These are phyloP conservation scores for Cyclargus thomasi DNA, from an alignment of 1,140 invertebrate genomes.

Conservation along the genomic window DNA sequence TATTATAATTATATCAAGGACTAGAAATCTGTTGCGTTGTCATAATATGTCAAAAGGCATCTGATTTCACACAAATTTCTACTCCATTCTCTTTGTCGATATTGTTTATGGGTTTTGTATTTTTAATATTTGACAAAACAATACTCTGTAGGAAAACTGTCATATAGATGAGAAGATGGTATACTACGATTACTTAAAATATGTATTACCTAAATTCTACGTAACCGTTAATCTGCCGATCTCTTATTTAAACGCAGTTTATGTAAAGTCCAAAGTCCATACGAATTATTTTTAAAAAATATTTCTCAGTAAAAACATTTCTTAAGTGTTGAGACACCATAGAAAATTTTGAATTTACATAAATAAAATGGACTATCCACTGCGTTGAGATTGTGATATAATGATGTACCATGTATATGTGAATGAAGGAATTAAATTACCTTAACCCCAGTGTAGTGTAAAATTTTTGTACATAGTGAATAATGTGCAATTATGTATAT, in stretches of 20 bases:
- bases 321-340: background rate
- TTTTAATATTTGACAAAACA: background rate
- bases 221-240: no score
- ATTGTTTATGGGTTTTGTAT: background rate
- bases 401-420: background rate
- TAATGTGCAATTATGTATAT: conserved; percentile 66
- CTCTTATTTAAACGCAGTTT: no score
- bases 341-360: background rate
- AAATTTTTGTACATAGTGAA: conserved; percentile 61
- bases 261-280: no score
- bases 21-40: no score
- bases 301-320: background rate
- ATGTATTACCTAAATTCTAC: no score
- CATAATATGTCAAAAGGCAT: no score
- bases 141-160: no score
- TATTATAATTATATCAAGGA: no score
- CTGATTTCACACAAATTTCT: background rate
- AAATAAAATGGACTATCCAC: background rate
- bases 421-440: conserved; percentile 6
- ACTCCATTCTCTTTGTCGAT: background rate
- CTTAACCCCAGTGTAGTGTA: conserved; percentile 39
- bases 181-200: no score
- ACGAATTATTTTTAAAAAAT: background rate
- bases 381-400: conserved; percentile 14
- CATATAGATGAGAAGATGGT: no score